Conservation (phyloP, 2,797 vertebrate species). For the Neostethus bicornis region DNA sequence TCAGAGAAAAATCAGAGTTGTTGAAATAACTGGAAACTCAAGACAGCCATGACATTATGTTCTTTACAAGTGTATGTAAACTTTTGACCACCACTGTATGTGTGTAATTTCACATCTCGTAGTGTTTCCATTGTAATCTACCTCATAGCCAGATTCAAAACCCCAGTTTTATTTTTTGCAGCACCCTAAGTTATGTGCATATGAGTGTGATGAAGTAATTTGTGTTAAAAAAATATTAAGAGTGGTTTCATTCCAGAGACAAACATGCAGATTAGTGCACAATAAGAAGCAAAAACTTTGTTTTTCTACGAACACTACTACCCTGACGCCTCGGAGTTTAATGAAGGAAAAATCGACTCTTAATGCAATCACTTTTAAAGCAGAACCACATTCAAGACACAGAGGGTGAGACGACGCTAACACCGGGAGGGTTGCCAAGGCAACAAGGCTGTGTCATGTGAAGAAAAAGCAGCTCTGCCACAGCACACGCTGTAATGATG, state of each 20-base stretch:
- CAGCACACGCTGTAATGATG: conserved; percentile 2
- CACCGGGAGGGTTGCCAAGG: conserved; percentile 14
- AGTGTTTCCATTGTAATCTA: too few relatives aligned
- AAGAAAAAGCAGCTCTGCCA: conserved; percentile 14
- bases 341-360: conserved; percentile 5
- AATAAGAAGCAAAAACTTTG: neutral
- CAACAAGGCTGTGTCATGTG: conserved; percentile 15
- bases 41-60: too few relatives aligned
- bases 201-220: neutral
- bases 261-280: neutral
- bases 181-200: neutral
- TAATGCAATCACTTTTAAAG: conserved; percentile 1
- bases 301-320: neutral
- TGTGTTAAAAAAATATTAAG: neutral
- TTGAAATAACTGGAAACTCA: too few relatives aligned
- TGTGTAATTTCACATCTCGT: too few relatives aligned
- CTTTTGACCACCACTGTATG: too few relatives aligned
- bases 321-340: neutral
- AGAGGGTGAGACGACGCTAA: conserved; percentile 2
- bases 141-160: too few relatives aligned
- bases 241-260: neutral
- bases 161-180: too few relatives aligned
- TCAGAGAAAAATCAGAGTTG: too few relatives aligned
- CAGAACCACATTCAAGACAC: conserved; percentile 13
- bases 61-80: too few relatives aligned